Conservation (phyloP, 2,113 vertebrate genomes). For the Lagopus leucura region DNA sequence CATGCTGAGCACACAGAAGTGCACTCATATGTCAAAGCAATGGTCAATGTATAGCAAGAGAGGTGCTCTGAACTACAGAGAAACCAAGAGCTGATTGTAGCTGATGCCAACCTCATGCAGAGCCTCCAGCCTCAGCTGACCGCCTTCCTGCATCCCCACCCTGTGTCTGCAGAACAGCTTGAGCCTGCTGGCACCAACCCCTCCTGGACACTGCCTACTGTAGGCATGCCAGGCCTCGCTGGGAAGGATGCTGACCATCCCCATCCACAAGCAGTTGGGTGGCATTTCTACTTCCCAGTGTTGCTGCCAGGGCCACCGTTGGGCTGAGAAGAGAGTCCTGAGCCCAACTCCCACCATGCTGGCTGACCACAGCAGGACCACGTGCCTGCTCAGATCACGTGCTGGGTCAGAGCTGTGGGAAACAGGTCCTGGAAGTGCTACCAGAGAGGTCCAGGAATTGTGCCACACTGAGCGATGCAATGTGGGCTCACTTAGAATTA, state of each 20-base stretch:
- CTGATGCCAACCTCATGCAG: neutral
- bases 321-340: neutral
- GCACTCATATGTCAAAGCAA: neutral
- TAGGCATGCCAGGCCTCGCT: neutral
- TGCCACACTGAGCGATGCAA: too few species aligned
- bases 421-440: neutral
- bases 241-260: neutral
- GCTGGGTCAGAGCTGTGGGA: neutral
- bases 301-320: neutral
- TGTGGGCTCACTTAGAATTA: neutral
- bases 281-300: neutral
- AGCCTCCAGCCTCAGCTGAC: neutral
- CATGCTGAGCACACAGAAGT: neutral
- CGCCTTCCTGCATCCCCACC: too few species aligned
- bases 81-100: neutral
- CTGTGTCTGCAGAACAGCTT: neutral
- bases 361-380: neutral
- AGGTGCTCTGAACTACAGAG: accelerated
- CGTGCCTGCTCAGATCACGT: neutral
- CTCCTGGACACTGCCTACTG: too few species aligned
- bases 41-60: neutral
- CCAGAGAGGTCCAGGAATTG: neutral
- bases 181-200: neutral
- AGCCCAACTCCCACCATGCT: neutral
- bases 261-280: neutral